Evolutionary conservation across 1,140 invertebrate genomes (phyloP), one percentile per base, ranked within the genome.

Genomic region (Plutomurus gul): DNA sequence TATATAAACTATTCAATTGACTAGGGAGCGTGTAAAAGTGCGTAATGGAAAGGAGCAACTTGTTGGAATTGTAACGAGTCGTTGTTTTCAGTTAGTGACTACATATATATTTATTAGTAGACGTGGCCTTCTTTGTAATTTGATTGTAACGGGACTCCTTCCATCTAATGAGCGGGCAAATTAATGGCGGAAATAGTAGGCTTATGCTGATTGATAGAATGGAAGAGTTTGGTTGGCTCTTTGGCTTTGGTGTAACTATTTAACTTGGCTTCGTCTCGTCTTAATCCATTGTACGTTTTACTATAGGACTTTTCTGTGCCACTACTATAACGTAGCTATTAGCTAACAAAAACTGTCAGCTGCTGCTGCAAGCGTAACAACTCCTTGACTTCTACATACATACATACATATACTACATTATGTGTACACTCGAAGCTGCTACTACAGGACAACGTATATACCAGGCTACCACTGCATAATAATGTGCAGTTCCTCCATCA

Each of bases 121-220:
- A 65, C 56, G 56, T 65, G 56, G 56, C 70, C 43, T 73, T 73
- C 76, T 78, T 60, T 33, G 60, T 73, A 78, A 78, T 78, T 78
- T 78, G 76, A 49, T 78, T 47, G 13, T 72, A 78, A 78, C 76
- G 76, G 76, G 76, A 78, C 76, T 72, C 33, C 49, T 78, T 77
- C 49, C 60, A 36, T 60, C 76, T 78, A 78, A 78, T 78, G 76
- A 78, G 73, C 76, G 60, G 51, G 33, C 65, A 78, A 78, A 71
- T 78, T 78, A 78, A 78, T 72, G 70, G 76, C 70, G 76, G 76
- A 78, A 78, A 78, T 72, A 78, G 76, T 43, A 60, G 18, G 60
- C 56, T 39, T 30, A 65, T 65, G 56, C 56, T 65, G 56, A 40
- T 73, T 46, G 37, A 73, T 73, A 73, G 70, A 46, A 65, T 65